Evolutionary conservation across 2,797 vertebrate species (phyloP).

Genomic region (Vipera latastei): DNA sequence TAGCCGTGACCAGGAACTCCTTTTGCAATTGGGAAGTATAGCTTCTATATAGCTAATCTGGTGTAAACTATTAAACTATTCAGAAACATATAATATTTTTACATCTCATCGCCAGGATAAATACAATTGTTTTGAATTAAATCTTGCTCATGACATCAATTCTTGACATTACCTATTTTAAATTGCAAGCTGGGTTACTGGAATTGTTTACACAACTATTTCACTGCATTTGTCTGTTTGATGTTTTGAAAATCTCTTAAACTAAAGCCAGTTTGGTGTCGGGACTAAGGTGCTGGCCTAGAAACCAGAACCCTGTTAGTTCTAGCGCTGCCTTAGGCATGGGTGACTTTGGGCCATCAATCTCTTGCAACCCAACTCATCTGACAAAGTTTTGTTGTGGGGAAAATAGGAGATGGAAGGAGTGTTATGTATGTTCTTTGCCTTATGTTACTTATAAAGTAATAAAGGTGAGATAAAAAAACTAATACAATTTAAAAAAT

Average conservation of each 20-base stretch:
- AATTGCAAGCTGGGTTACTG: neutral
- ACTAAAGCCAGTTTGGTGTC: neutral
- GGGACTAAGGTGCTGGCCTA: neutral
- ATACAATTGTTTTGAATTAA: neutral
- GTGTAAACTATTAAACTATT: neutral
- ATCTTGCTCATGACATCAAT: neutral
- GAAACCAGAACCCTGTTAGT: neutral
- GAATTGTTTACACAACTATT: neutral
- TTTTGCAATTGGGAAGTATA: neutral
- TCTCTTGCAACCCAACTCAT: neutral
- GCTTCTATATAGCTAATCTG: neutral
- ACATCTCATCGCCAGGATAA: neutral
- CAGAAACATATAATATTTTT: neutral
- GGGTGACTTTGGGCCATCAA: neutral
- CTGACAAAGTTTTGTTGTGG: neutral
- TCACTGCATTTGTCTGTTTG: neutral
- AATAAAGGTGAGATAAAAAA: no score
- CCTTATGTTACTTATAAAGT: no score
- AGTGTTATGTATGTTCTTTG: no score
- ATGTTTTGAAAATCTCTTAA: neutral
- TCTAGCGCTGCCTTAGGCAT: no score
- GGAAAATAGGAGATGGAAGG: no score
- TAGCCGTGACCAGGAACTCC: neutral
- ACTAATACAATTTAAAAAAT: no score
- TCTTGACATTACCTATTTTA: neutral